These are phyloP conservation scores for Saimiri boliviensis DNA, from an alignment of 2,113 vertebrate genomes.

Conservation along the genomic window DNA sequence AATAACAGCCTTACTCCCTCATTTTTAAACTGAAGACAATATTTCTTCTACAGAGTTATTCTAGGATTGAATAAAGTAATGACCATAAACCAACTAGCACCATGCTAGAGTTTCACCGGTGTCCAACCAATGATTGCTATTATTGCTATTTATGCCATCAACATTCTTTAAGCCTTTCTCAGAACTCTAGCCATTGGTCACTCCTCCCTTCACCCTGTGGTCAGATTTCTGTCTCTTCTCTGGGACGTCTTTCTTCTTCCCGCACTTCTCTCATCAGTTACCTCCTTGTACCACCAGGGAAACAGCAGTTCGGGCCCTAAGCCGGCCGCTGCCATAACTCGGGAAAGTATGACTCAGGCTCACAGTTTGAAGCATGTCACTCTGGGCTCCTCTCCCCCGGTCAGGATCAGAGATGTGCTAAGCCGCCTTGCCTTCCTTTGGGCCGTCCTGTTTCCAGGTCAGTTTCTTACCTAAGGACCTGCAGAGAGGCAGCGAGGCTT, in stretches of 20 bases:
- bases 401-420: not conserved
- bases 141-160: not conserved
- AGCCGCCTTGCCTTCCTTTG: not conserved
- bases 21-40: not conserved
- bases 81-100: not conserved
- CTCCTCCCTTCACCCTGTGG: not conserved
- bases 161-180: not conserved
- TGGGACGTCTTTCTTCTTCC: no score
- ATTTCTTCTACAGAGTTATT: not conserved
- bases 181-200: not conserved
- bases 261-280: not conserved
- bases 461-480: not conserved
- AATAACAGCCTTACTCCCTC: not conserved
- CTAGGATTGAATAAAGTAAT: not conserved
- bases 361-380: no score
- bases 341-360: not conserved
- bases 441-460: not conserved
- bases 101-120: no score
- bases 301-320: not conserved
- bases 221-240: not conserved
- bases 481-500: rapidly evolving
- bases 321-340: not conserved
- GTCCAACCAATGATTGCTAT: not conserved
- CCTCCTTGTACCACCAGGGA: not conserved
- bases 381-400: not conserved